Evolutionary conservation across 2,888 invertebrate genomes (phyloP).

Genomic region (Mamestra brassicae): DNA sequence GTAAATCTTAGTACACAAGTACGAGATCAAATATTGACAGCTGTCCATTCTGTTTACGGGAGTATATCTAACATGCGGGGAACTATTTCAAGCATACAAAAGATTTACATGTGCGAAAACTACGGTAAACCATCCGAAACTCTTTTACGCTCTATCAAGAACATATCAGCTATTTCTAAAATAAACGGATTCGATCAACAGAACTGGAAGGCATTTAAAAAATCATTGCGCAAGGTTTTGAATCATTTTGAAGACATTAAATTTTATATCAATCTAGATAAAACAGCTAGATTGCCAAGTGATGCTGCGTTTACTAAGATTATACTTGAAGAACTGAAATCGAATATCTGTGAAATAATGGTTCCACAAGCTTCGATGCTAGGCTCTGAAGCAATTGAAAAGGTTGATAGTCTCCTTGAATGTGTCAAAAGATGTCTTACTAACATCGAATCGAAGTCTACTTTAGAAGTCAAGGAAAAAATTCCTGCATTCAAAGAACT

Average conservation of each 20-base stretch:
- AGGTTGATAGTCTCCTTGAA: conserved; percentile 62
- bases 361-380: conserved; percentile 62
- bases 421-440: conserved; percentile 69
- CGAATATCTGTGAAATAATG: conserved; percentile 71
- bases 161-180: conserved; percentile 69
- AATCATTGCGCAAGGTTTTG: conserved; percentile 80
- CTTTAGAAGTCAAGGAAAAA: conserved; percentile 85
- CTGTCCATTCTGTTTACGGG: conserved; percentile 88
- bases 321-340: conserved; percentile 80
- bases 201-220: conserved; percentile 77
- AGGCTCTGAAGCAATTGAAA: conserved; percentile 57
- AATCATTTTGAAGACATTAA: conserved; percentile 89
- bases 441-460: conserved; percentile 75
- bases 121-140: conserved; percentile 84
- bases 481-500: conserved; percentile 84
- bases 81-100: conserved; percentile 86
- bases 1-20: conserved; percentile 70
- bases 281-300: conserved; percentile 86
- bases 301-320: conserved; percentile 85
- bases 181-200: conserved; percentile 61
- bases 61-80: conserved; percentile 90
- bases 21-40: conserved; percentile 83
- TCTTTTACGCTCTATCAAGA: conserved; percentile 80
- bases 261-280: conserved; percentile 87
- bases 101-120: conserved; percentile 85